A percentile compares a stretch with the other conserved stretches of the same genome.
These are phyloP conservation scores for Prenolepis imparis DNA, from an alignment of 2,888 invertebrate species.

Conservation along the genomic window DNA sequence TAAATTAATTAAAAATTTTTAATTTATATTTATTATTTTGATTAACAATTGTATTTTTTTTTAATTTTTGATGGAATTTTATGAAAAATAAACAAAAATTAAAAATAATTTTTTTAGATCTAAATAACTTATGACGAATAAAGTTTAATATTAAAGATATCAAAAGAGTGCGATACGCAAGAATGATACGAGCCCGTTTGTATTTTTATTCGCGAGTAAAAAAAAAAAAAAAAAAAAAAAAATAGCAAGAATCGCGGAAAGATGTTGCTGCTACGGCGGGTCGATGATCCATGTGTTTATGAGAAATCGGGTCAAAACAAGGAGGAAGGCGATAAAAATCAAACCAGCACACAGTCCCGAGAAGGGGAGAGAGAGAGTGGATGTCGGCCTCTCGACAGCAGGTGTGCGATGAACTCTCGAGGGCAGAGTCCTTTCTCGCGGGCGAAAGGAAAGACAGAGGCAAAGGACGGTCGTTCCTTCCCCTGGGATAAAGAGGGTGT, in stretches of 20 bases:
- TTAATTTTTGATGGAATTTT: no score
- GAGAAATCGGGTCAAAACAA: conserved; percentile 76
- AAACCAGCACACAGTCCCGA: conserved; percentile 62
- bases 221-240: background rate
- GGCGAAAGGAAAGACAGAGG: conserved; percentile 77
- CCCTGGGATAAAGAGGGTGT: conserved; percentile 82
- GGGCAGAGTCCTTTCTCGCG: conserved; percentile 74
- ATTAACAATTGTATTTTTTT: no score
- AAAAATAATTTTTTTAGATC: no score
- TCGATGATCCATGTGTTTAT: conserved; percentile 56
- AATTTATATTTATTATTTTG: no score
- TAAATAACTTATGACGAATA: no score
- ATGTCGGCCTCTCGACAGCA: conserved; percentile 74
- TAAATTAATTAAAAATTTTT: no score
- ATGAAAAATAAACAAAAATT: no score
- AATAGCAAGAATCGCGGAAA: conserved; percentile 67
- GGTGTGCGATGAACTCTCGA: conserved; percentile 79
- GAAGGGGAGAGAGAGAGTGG: conserved; percentile 56
- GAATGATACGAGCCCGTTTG: background rate
- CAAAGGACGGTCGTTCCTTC: conserved; percentile 78
- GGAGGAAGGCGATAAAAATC: conserved; percentile 78
- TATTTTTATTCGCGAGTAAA: conserved; percentile 36
- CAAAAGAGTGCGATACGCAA: background rate
- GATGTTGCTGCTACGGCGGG: conserved; percentile 16
- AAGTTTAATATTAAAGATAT: no score